Percentiles rank a stretch among this genome's conserved stretches.
Conservation (phyloP, 2,797 vertebrate species). For the Harpagifer antarcticus region DNA sequence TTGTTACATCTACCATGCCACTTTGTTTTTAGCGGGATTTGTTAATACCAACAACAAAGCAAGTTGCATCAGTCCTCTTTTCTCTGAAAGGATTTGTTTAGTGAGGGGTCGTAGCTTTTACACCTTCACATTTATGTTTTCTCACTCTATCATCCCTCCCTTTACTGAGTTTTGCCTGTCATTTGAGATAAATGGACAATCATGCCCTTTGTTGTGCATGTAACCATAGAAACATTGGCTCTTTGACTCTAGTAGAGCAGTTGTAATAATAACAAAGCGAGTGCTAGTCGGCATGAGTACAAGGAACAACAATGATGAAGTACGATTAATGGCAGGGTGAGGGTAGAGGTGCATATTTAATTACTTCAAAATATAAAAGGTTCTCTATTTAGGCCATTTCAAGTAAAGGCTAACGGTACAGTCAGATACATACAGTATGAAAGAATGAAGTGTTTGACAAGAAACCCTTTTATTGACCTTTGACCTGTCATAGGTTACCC, state of each 20-base stretch:
- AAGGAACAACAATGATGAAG: constrained; percentile 31
- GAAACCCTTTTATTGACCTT: not conserved
- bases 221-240: constrained; percentile 52
- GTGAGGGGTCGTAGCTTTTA: constrained; percentile 22
- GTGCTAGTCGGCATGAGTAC: constrained; percentile 35
- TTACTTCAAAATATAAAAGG: not conserved
- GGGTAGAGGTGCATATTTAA: not conserved
- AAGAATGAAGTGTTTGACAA: not conserved
- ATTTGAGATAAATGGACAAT: constrained; percentile 32
- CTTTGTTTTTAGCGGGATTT: not conserved
- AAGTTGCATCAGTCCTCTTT: not conserved
- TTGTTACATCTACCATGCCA: not conserved
- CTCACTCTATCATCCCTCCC: constrained; percentile 8
- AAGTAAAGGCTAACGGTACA: not conserved
- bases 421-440: not conserved
- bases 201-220: constrained; percentile 38
- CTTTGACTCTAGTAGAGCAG: constrained; percentile 14
- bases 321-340: constrained; percentile 2
- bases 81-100: not conserved
- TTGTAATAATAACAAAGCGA: constrained; percentile 35
- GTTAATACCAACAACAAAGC: not conserved
- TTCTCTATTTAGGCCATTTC: constrained; percentile 5
- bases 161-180: constrained; percentile 31
- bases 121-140: constrained; percentile 22
- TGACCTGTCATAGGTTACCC: constrained; percentile 4